These are phyloP conservation scores for Discoglossus pictus DNA, from an alignment of 2,797 vertebrate species.

Conservation along the genomic window DNA sequence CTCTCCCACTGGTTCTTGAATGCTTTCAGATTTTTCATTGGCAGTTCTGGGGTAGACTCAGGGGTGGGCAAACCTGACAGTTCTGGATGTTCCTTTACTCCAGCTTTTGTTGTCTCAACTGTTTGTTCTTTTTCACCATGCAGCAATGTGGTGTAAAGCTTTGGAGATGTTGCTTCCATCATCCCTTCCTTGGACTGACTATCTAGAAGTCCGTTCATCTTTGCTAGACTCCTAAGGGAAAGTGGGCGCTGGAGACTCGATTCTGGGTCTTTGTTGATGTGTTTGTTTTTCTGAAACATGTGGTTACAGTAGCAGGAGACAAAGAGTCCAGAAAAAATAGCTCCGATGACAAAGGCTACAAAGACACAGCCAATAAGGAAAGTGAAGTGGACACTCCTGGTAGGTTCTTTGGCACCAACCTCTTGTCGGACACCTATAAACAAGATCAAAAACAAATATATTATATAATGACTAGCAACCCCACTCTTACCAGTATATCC, in stretches of 20 bases:
- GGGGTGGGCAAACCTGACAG: conserved; percentile 87
- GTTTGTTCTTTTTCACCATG: conserved; percentile 71
- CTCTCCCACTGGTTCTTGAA: conserved; percentile 87
- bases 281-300: conserved; percentile 74
- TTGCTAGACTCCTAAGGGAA: conserved; percentile 85
- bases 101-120: conserved; percentile 51
- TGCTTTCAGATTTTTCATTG: conserved; percentile 84
- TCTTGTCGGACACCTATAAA: conserved; percentile 76
- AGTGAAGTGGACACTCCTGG: conserved; percentile 84
- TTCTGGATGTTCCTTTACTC: conserved; percentile 70
- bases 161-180: conserved; percentile 72
- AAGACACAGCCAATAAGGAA: conserved; percentile 87
- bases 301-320: conserved; percentile 90
- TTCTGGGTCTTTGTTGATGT: conserved; percentile 80
- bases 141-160: conserved; percentile 83
- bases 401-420: conserved; percentile 73
- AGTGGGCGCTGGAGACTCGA: conserved; percentile 81
- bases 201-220: conserved; percentile 83
- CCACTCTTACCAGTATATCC: no score
- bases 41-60: conserved; percentile 87
- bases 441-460: conserved; percentile 8
- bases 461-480: no score
- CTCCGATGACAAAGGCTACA: conserved; percentile 86
- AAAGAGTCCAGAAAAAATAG: conserved; percentile 85
- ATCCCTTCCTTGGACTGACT: conserved; percentile 76